These are phyloP conservation scores for Laterallus jamaicensis DNA, from an alignment of 2,113 vertebrate species.

Conservation along the genomic window DNA sequence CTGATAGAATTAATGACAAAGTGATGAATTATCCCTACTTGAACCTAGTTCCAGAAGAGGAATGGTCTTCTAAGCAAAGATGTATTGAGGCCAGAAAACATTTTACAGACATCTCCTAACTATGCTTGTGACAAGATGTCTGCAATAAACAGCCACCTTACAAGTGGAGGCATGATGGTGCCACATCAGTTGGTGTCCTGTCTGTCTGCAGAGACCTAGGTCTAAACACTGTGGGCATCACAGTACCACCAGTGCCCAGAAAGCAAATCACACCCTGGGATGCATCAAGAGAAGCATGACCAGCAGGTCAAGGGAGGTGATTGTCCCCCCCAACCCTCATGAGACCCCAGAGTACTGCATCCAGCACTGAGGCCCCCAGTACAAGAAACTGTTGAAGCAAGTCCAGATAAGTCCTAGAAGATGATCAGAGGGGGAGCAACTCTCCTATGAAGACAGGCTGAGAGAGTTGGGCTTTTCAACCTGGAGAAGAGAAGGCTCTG, in stretches of 20 bases:
- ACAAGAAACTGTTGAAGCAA: no score
- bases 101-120: background rate
- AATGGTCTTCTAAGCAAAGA: background rate
- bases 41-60: background rate
- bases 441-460: no score
- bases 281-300: no score
- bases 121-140: background rate
- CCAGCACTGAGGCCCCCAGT: no score
- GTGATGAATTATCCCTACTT: background rate
- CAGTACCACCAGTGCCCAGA: background rate
- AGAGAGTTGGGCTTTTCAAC: no score
- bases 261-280: no score
- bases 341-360: no score
- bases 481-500: no score
- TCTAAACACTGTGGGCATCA: background rate
- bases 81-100: background rate
- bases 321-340: no score
- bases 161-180: background rate
- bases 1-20: conserved; percentile 1
- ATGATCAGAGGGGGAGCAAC: no score
- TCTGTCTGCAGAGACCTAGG: background rate
- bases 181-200: background rate
- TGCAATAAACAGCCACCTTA: background rate
- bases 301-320: no score
- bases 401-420: no score